Evolutionary conservation across 2,888 invertebrate species (phyloP), one percentile per base, ranked within the genome.

Genomic region (Eustalomyia histrio): DNA sequence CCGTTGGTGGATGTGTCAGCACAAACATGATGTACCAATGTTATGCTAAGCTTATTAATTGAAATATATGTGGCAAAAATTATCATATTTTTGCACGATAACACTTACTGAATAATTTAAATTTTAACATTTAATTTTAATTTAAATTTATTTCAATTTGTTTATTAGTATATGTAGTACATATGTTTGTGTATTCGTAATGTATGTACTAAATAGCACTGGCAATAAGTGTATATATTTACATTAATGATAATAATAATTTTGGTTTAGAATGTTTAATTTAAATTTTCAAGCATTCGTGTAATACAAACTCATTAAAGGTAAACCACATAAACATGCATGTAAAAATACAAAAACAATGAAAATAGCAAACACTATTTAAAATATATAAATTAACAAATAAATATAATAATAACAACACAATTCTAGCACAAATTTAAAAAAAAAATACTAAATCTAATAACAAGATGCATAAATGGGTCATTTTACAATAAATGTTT

Each of bases 241-340:
- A 63, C 65, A 71, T 57, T 67, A 74, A 78, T 63, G 60, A 76
- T 81, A 73, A 69, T 67, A 78, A 72, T 61, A 55, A 52, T 78
- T 57, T 78, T 35, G 61, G 61, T 69, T 78, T 78, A 61, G 17
- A 67, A 72, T 78, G 55, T 81, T 74, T 73, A 52, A 71, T 76
- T 76, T 74, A 47, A 74, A 67, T 74, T 76, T 65, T 74, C 73
- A 64, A 78, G 76, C 76, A 60, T 24, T 50, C 65, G 18, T 81
- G 80, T 81, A 65, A 73, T 76, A 78, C 80, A 81, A 81, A 81
- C 80, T 81, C 74, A 78, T 78, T 81, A 78, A 74, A 74, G 74
- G 71, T 81, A 65, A 65, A 81, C 78, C 81, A 50, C 78, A 81
- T 6, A 61, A 78, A 81, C 81, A 74, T 55, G 60, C 74, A 71